phyloP scores from a whole-genome alignment of 2,888 invertebrate species.

The Aproaerema taeniolella region DNA sequence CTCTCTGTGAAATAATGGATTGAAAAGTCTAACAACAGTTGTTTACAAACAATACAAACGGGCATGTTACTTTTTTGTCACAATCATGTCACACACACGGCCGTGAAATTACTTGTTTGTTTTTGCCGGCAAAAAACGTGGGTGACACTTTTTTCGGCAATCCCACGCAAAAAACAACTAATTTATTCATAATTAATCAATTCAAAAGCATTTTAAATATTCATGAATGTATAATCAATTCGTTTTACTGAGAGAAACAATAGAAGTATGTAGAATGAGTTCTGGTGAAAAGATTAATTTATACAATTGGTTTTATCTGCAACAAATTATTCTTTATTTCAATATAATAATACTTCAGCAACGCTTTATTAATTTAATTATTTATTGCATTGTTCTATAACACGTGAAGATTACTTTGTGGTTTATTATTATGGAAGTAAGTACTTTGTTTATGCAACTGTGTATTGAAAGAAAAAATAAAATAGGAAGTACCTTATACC shows the following conservation, averaged over 20 bases:
- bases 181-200: constrained; percentile 4
- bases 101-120: constrained; percentile 53
- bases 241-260: constrained; percentile 24
- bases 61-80: too few relatives aligned
- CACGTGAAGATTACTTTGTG: too few relatives aligned
- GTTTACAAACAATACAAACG: constrained; percentile 6
- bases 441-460: too few relatives aligned
- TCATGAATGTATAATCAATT: constrained; percentile 34
- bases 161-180: constrained; percentile 47
- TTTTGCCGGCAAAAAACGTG: constrained; percentile 45
- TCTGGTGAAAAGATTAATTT: neutral
- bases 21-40: too few relatives aligned
- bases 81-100: constrained; percentile 29
- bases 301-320: too few relatives aligned
- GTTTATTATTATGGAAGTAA: too few relatives aligned
- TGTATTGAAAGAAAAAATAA: too few relatives aligned
- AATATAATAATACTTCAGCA: too few relatives aligned
- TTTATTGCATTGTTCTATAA: too few relatives aligned
- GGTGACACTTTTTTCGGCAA: constrained; percentile 57
- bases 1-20: neutral
- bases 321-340: too few relatives aligned
- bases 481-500: too few relatives aligned
- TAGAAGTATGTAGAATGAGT: neutral
- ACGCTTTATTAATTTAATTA: too few relatives aligned
- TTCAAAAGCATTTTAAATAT: constrained; percentile 25